Percentiles rank a stretch among this genome's conserved stretches.
Evolutionary conservation across 2,113 vertebrate genomes (phyloP).

Genomic region (Chionodraco myersi): DNA sequence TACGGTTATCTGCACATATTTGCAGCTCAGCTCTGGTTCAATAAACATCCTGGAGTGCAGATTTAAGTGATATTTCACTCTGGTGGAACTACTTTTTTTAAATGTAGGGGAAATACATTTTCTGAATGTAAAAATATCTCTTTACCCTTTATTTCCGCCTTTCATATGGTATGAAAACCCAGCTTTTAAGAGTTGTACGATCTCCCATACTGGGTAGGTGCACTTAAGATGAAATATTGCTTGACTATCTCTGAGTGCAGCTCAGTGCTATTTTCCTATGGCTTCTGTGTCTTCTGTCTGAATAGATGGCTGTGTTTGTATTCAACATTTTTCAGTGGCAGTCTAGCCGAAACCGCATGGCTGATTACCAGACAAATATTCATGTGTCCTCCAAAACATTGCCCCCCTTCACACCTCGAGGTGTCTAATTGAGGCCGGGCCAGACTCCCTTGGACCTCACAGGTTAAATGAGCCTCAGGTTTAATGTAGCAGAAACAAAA

Average conservation of each 20-base stretch:
- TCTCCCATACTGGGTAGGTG: conserved; percentile 1
- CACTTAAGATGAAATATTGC: conserved; percentile 27
- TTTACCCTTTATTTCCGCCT: neutral
- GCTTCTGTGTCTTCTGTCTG: conserved; percentile 6
- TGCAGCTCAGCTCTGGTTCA: conserved; percentile 20
- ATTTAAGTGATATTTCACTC: conserved; percentile 32
- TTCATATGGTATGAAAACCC: conserved; percentile 1
- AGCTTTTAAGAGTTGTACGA: conserved; percentile 33
- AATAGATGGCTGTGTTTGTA: conserved; percentile 47
- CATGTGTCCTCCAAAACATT: conserved; percentile 31
- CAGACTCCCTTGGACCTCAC: conserved; percentile 30
- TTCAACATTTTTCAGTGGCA: conserved; percentile 30
- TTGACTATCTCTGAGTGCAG: neutral
- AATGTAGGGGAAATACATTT: neutral
- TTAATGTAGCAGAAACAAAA: conserved; percentile 53
- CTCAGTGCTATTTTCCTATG: conserved; percentile 40
- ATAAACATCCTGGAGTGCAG: conserved; percentile 27
- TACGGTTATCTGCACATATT: conserved; percentile 39
- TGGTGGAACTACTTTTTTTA: neutral
- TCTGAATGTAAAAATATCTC: conserved; percentile 11
- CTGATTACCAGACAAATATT: conserved; percentile 33
- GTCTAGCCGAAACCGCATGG: conserved; percentile 27
- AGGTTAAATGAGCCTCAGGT: conserved; percentile 52
- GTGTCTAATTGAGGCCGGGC: conserved; percentile 29
- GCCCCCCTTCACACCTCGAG: conserved; percentile 12